Conservation (phyloP, 2,888 invertebrate genomes). For the Blomia tropicalis region DNA sequence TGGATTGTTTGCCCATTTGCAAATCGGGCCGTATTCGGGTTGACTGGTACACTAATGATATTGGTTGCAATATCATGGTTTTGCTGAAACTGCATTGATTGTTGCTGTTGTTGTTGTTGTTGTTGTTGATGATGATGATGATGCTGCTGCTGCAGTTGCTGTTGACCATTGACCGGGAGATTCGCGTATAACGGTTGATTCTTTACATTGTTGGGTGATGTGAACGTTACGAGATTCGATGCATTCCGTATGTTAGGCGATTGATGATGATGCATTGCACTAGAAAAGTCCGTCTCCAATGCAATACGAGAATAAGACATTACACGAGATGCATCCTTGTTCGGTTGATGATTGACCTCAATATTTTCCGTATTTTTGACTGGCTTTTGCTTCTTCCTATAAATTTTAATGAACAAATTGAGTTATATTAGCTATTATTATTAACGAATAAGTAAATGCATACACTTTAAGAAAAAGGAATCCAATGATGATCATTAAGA, state of each 20-base stretch:
- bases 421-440: background rate
- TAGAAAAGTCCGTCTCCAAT: conserved; percentile 24
- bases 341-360: conserved; percentile 25
- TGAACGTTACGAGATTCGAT: conserved; percentile 30
- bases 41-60: conserved; percentile 10
- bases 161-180: too few species aligned
- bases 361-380: conserved; percentile 28
- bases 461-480: conserved; percentile 64
- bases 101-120: too few species aligned
- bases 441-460: conserved; percentile 37
- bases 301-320: conserved; percentile 29
- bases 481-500: conserved; percentile 58
- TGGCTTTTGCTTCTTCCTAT: conserved; percentile 26
- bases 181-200: conserved; percentile 31
- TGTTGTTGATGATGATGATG: too few species aligned
- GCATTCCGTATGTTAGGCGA: conserved; percentile 23
- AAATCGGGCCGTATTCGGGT: background rate
- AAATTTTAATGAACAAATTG: conserved; percentile 3
- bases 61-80: background rate
- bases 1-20: background rate
- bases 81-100: background rate
- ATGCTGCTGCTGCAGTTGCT: too few species aligned
- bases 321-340: conserved; percentile 28
- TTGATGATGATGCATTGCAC: conserved; percentile 25
- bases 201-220: conserved; percentile 25